Evolutionary conservation across 64 coral and sea anemone species (phyloP).

Genomic region (Dendronephthya gigantea): DNA sequence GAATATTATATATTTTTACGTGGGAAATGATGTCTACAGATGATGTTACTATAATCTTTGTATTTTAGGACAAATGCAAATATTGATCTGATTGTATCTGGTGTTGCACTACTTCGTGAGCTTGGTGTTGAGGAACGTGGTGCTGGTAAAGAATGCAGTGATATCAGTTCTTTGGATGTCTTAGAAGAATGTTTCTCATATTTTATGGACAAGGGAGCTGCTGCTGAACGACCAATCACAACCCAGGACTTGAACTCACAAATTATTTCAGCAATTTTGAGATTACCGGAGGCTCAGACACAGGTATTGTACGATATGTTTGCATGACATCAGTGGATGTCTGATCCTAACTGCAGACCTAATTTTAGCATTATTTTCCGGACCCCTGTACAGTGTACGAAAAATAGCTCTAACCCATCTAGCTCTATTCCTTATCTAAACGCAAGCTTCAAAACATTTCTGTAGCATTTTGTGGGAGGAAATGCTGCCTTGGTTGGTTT

Average conservation of each 20-base stretch:
- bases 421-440: neutral
- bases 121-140: neutral
- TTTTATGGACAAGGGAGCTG: neutral
- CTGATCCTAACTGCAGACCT: too few relatives aligned
- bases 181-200: constrained; percentile 1
- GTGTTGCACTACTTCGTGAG: neutral
- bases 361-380: too few relatives aligned
- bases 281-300: neutral
- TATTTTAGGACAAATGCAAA: constrained; percentile 4
- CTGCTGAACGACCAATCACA: constrained; percentile 2
- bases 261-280: neutral
- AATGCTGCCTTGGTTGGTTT: neutral
- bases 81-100: neutral
- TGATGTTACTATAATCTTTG: neutral
- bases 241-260: neutral
- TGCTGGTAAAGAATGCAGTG: neutral
- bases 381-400: too few relatives aligned
- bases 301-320: too few relatives aligned
- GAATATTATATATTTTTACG: too few relatives aligned
- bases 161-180: neutral
- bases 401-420: too few relatives aligned
- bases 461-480: constrained; percentile 4
- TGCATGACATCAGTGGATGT: too few relatives aligned
- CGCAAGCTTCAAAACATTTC: neutral
- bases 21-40: too few relatives aligned